Percentiles rank a stretch among this genome's conserved stretches.
Evolutionary conservation across 2,888 invertebrate genomes (phyloP).

Genomic region (Cheilosia scutellata): DNA sequence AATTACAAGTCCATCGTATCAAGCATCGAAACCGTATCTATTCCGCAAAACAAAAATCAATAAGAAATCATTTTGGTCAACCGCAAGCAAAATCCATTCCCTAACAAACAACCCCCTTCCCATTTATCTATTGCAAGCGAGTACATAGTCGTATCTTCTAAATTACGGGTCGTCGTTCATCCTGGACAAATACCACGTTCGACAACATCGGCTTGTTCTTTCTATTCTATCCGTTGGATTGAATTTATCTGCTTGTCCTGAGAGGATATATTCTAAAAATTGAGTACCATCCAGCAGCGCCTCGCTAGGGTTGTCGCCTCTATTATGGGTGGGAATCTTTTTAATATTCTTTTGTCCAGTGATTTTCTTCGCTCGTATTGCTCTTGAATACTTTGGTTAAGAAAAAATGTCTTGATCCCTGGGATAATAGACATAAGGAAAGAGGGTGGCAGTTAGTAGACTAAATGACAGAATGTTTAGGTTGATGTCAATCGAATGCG

Average conservation of each 20-base stretch:
- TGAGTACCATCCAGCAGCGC: conserved; percentile 14
- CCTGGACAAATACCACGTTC: conserved; percentile 44
- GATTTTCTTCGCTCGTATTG: background rate
- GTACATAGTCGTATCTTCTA: conserved; percentile 35
- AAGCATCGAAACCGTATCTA: conserved; percentile 19
- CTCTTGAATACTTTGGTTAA: conserved; percentile 18
- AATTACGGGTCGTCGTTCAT: conserved; percentile 45
- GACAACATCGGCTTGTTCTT: conserved; percentile 29
- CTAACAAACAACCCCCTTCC: conserved; percentile 18
- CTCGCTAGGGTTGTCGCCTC: background rate
- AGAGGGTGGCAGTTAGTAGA: background rate
- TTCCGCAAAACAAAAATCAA: conserved; percentile 50
- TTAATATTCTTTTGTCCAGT: conserved; percentile 24
- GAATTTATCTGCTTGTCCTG: conserved; percentile 42
- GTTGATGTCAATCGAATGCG: too few species aligned
- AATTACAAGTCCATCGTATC: conserved; percentile 2
- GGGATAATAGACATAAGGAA: conserved; percentile 30
- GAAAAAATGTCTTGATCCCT: conserved; percentile 36
- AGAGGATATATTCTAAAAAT: conserved; percentile 29
- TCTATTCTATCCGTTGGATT: conserved; percentile 13
- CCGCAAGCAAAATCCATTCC: conserved; percentile 38
- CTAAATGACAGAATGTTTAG: too few species aligned
- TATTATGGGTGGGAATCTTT: conserved; percentile 24
- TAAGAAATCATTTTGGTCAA: conserved; percentile 52
- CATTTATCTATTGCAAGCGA: conserved; percentile 8